Evolutionary conservation across 2,888 invertebrate genomes (phyloP).

Genomic region (Drosophila ezoana): DNA sequence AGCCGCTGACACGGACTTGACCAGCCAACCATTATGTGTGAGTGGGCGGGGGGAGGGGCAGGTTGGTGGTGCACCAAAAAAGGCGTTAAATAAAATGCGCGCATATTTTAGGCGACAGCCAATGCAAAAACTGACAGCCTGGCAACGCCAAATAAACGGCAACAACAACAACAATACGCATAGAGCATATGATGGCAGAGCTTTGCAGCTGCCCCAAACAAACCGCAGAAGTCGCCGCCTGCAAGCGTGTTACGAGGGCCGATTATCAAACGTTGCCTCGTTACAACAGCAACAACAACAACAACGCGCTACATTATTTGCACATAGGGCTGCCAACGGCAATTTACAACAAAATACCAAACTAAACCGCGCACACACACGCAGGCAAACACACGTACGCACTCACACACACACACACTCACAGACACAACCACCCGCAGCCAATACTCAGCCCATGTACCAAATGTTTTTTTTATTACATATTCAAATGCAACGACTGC

Average conservation of each 20-base stretch:
- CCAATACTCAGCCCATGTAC: no score
- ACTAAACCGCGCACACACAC: conserved; percentile 41
- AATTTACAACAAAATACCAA: conserved; percentile 69
- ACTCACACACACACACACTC: not conserved
- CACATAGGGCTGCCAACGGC: conserved; percentile 42
- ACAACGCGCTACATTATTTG: not conserved
- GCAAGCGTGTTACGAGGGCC: conserved; percentile 56
- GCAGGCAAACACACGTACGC: conserved; percentile 2
- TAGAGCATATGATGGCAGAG: conserved; percentile 31
- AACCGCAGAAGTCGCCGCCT: conserved; percentile 43
- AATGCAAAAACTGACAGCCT: conserved; percentile 56
- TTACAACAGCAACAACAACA: conserved; percentile 38
- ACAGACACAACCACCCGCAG: no score
- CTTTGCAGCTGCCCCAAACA: conserved; percentile 36
- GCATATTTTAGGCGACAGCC: conserved; percentile 68
- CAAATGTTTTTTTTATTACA: conserved; percentile 71
- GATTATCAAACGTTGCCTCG: conserved; percentile 53
- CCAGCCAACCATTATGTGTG: conserved; percentile 17
- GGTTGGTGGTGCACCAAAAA: conserved; percentile 15
- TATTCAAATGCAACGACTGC: conserved; percentile 56
- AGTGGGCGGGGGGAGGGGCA: not conserved
- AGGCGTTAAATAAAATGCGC: conserved; percentile 69
- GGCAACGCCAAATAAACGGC: conserved; percentile 36
- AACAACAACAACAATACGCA: conserved; percentile 16
- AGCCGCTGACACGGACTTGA: conserved; percentile 51